Conservation (phyloP, 2,113 vertebrate species). For the Rallus limicola region DNA sequence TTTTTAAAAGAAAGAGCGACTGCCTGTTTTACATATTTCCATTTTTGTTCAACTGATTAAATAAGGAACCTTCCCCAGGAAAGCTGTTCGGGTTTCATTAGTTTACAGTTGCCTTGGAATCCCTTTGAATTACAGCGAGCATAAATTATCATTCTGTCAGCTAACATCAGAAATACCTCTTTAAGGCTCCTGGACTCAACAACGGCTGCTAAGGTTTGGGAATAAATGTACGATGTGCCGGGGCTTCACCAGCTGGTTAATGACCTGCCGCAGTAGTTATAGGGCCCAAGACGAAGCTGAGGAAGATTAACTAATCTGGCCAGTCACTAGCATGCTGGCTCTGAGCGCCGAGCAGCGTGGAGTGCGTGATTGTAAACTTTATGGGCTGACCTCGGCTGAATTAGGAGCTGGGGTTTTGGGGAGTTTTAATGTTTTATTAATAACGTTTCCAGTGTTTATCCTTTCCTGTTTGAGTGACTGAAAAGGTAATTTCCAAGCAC, state of each 20-base stretch:
- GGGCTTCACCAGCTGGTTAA: constrained; percentile 72
- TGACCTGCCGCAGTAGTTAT: constrained; percentile 57
- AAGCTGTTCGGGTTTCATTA: constrained; percentile 73
- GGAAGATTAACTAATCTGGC: constrained; percentile 59
- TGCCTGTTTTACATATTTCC: constrained; percentile 46
- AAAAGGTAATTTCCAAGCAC: constrained; percentile 34
- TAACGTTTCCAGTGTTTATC: constrained; percentile 50
- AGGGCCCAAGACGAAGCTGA: constrained; percentile 68
- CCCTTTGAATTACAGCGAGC: constrained; percentile 69
- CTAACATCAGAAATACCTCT: constrained; percentile 71
- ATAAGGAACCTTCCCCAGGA: constrained; percentile 41
- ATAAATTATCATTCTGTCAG: constrained; percentile 75
- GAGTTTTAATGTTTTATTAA: constrained; percentile 50
- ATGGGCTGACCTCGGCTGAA: constrained; percentile 32
- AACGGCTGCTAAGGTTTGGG: constrained; percentile 69
- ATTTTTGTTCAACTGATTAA: constrained; percentile 65
- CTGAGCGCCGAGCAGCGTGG: background rate
- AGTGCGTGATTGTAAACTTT: constrained; percentile 32
- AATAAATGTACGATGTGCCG: constrained; percentile 71
- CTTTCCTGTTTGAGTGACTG: constrained; percentile 35
- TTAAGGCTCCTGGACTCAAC: constrained; percentile 71
- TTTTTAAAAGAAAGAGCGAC: background rate
- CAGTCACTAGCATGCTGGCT: constrained; percentile 25
- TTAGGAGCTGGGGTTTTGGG: constrained; percentile 1
- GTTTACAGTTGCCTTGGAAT: constrained; percentile 74